Evolutionary conservation across 2,888 invertebrate species (phyloP), one percentile per base, ranked within the genome.

Genomic region (Lithosia quadra): DNA sequence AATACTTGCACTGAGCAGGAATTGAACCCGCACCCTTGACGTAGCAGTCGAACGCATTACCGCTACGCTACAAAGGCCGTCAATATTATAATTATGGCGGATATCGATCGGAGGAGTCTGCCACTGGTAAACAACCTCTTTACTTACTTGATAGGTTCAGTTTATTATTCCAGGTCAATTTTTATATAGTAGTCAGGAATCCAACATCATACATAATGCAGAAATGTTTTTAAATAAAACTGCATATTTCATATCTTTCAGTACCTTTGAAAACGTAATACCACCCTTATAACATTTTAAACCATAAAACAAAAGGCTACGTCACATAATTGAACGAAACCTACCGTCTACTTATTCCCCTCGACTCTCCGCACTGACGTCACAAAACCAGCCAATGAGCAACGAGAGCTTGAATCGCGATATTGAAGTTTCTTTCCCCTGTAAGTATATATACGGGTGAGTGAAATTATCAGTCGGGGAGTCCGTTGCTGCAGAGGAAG

Each of bases 401-500:
- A 49, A 49, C 49, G 49, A 49, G 49, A n/a, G 8, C 49, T 49
- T 49, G 49, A 9, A 49, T 49, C 49, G 49, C 49, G 49, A n/a
- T 49, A 49, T 49, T 49, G 49, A 49, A 49, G 18, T 49, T 49
- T 49, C 18, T n/a, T 9, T 49, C 18, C n/a, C n/a, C n/a, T 7
- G 0, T n/a, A n/a, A 49, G 9, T 2, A 49, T 49, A 49, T n/a
- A 49, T 49, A 49, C 49, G 1, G 1, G 49, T 49, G 49, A 49
- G 2, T n/a, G n/a, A 49, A 49, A n/a, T 18, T 9, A n/a, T 49
- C 18, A 8, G 2, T n/a, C n/a, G 49, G 49, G 49, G 49, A 9
- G 49, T 49, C 49, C 49, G 49, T 49, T 49, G 49, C 49, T 49
- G n/a, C n/a, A 49, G n/a, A n/a, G 49, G 49, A 49, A 49, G 49